Percentiles rank a stretch among this genome's conserved stretches.
Evolutionary conservation across 30 jellyfish, hydroid and myxozoan genomes (phyloP).

Genomic region (Pseudorhiza aurosa): DNA sequence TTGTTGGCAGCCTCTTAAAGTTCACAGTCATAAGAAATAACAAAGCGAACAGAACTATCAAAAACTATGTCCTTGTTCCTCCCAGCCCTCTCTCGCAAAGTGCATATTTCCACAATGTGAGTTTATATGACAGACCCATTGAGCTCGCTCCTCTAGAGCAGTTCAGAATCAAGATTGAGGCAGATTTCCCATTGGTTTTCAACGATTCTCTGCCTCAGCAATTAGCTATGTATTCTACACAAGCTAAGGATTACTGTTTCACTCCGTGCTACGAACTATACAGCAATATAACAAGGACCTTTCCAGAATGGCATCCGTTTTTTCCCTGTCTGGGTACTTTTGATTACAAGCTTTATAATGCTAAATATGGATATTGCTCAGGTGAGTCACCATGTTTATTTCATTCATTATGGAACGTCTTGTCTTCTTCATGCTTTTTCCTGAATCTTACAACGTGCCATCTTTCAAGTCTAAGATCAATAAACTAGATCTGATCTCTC

Average conservation of each 20-base stretch:
- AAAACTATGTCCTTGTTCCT: neutral
- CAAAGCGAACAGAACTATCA: neutral
- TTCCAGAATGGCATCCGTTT: conserved; percentile 17
- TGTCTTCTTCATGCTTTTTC: no score
- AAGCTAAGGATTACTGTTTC: conserved; percentile 20
- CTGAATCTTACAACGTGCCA: no score
- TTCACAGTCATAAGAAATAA: neutral
- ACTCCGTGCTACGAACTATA: neutral
- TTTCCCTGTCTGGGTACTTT: conserved; percentile 8
- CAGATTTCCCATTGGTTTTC: neutral
- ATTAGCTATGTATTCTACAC: neutral
- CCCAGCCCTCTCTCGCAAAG: neutral
- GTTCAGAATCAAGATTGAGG: neutral
- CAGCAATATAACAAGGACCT: neutral
- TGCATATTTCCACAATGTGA: neutral
- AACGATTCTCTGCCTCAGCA: neutral
- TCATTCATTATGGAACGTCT: neutral
- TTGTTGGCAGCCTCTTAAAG: neutral
- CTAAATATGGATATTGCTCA: conserved; percentile 35
- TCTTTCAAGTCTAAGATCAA: no score
- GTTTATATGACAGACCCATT: conserved; percentile 1
- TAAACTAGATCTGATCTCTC: no score
- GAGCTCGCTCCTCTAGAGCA: conserved; percentile 1
- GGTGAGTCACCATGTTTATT: conserved; percentile 24
- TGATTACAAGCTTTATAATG: neutral